These are phyloP conservation scores for Amaurobius ferox DNA, from an alignment of 2,888 invertebrate species.

Conservation along the genomic window DNA sequence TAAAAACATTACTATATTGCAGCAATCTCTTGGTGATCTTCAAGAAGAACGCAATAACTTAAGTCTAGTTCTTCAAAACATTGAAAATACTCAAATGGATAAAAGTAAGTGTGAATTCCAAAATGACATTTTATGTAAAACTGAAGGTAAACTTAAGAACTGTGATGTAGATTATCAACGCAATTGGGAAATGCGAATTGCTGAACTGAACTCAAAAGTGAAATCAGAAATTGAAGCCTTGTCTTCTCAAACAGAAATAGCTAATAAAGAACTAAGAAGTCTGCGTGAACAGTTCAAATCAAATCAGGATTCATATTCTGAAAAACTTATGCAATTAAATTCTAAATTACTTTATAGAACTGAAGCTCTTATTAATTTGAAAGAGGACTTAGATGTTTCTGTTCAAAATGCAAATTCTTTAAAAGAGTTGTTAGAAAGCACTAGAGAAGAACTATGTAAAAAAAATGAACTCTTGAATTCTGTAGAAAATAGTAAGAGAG, in stretches of 20 bases:
- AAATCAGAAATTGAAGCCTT: slow-evolving; percentile 40
- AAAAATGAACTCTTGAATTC: slow-evolving; percentile 13
- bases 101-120: not conserved
- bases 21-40: slow-evolving; percentile 38
- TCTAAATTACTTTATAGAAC: slow-evolving; percentile 43
- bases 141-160: not conserved
- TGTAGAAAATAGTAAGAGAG: slow-evolving; percentile 28
- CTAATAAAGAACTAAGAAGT: slow-evolving; percentile 38
- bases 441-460: slow-evolving; percentile 5
- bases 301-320: slow-evolving; percentile 74
- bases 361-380: slow-evolving; percentile 25
- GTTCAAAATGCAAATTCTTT: slow-evolving; percentile 24
- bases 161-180: not conserved
- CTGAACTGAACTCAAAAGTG: slow-evolving; percentile 54
- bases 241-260: slow-evolving; percentile 43
- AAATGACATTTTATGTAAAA: not conserved
- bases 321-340: slow-evolving; percentile 58
- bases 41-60: slow-evolving; percentile 63
- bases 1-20: slow-evolving; percentile 39
- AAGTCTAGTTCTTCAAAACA: slow-evolving; percentile 52
- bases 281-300: slow-evolving; percentile 75
- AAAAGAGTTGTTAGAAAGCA: slow-evolving; percentile 30
- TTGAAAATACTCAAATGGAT: slow-evolving; percentile 16
- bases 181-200: slow-evolving; percentile 15
- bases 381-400: slow-evolving; percentile 54